A percentile compares a stretch with the other conserved stretches of the same genome.
phyloP scores from a whole-genome alignment of 1,140 invertebrate species.

The Drosophila navojoa region DNA sequence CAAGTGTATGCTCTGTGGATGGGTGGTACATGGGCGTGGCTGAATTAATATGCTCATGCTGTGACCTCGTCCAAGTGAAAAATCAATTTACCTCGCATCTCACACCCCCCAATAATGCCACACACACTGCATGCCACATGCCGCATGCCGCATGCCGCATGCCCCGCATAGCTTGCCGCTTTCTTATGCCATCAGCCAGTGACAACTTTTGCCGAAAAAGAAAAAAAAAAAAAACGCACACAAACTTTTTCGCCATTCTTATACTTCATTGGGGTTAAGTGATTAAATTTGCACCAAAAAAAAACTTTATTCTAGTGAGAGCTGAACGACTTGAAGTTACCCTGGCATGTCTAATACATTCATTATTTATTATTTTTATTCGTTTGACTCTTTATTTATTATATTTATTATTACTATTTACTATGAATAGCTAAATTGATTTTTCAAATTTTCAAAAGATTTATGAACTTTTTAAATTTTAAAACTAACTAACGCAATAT shows the following conservation, averaged over 20 bases:
- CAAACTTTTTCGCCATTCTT: constrained; percentile 61
- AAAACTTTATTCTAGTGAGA: neutral
- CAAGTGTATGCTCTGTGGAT: constrained; percentile 17
- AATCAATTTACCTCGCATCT: constrained; percentile 60
- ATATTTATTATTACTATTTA: too few relatives aligned
- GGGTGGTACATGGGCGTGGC: constrained; percentile 29
- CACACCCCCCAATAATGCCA: neutral
- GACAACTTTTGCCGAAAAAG: constrained; percentile 63
- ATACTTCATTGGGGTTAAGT: constrained; percentile 79
- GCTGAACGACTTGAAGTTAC: too few relatives aligned
- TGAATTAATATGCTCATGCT: constrained; percentile 73
- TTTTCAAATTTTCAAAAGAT: too few relatives aligned
- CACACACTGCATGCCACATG: too few relatives aligned
- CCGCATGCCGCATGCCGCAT: too few relatives aligned
- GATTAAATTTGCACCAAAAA: constrained; percentile 76
- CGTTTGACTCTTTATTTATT: too few relatives aligned
- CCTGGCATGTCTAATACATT: too few relatives aligned
- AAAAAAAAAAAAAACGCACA: constrained; percentile 42
- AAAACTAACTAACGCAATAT: too few relatives aligned
- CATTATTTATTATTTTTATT: too few relatives aligned
- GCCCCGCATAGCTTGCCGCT: constrained; percentile 16
- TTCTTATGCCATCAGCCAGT: constrained; percentile 37
- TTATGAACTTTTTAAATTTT: too few relatives aligned
- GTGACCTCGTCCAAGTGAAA: constrained; percentile 70
- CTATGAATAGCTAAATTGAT: too few relatives aligned